These are phyloP conservation scores for Siniperca scherzeri DNA, from an alignment of 2,797 vertebrate genomes.

Conservation along the genomic window DNA sequence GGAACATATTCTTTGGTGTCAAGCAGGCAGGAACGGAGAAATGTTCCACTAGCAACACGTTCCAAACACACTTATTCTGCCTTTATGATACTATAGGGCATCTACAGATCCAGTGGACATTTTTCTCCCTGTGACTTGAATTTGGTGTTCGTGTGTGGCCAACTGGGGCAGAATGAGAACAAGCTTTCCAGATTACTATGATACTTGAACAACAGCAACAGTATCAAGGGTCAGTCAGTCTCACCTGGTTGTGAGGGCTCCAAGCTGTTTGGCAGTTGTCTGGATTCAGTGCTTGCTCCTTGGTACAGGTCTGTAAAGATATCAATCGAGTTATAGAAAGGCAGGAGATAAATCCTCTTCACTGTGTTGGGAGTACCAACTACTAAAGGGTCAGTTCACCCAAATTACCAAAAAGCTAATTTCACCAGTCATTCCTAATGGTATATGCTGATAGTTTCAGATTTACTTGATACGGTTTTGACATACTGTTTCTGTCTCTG, in stretches of 20 bases:
- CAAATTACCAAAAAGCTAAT: not conserved
- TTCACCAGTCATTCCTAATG: not conserved
- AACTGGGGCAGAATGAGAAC: not conserved
- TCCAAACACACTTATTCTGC: conserved; percentile 15
- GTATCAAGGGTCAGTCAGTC: conserved; percentile 22
- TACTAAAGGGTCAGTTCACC: not conserved
- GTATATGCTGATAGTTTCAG: not conserved
- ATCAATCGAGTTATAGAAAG: not conserved
- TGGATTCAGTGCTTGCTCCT: conserved; percentile 42
- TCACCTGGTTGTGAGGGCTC: conserved; percentile 60
- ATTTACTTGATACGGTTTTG: not conserved
- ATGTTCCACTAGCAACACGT: conserved; percentile 49
- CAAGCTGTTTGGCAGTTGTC: conserved; percentile 24
- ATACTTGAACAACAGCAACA: not conserved
- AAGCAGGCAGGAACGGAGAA: conserved; percentile 26
- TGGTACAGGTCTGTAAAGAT: conserved; percentile 75
- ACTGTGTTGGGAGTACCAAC: not conserved
- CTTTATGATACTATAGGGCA: conserved; percentile 10
- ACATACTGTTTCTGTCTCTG: not conserved
- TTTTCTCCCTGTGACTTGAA: not conserved
- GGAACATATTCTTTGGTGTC: conserved; percentile 74
- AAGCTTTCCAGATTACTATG: not conserved
- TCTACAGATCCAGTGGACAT: not conserved
- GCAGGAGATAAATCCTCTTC: not conserved
- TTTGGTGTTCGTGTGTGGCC: not conserved